These are phyloP conservation scores for Amblyraja radiata DNA, from an alignment of 2,797 vertebrate species.

Conservation along the genomic window DNA sequence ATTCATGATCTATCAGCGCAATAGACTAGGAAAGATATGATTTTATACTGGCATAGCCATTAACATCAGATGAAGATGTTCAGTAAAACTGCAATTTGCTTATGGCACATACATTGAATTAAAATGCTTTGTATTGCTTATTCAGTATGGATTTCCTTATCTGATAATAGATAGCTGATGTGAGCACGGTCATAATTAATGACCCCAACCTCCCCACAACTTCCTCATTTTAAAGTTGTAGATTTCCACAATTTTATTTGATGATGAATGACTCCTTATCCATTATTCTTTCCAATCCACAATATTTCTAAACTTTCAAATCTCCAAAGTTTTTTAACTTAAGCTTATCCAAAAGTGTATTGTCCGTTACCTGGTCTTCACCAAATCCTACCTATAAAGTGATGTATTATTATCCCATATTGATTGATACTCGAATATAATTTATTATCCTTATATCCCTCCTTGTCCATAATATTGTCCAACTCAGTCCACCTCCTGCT, in stretches of 20 bases:
- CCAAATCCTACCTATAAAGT: background rate
- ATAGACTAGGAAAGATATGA: background rate
- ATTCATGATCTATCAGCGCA: conserved; percentile 9
- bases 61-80: conserved; percentile 10
- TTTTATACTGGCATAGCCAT: background rate
- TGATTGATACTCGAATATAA: background rate
- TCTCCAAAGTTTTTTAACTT: background rate
- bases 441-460: background rate
- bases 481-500: background rate
- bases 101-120: background rate
- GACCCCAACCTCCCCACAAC: background rate
- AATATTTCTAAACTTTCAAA: too few species aligned
- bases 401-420: background rate
- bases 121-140: background rate
- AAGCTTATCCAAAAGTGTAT: background rate
- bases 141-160: background rate
- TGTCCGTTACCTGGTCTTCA: background rate
- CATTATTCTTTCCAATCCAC: background rate
- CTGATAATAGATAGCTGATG: background rate
- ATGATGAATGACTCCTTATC: background rate
- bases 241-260: background rate
- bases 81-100: background rate
- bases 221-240: background rate
- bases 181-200: background rate
- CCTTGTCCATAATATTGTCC: background rate